These are phyloP conservation scores for Microcebus tavaratra DNA, from an alignment of 2,113 vertebrate genomes.

Conservation along the genomic window DNA sequence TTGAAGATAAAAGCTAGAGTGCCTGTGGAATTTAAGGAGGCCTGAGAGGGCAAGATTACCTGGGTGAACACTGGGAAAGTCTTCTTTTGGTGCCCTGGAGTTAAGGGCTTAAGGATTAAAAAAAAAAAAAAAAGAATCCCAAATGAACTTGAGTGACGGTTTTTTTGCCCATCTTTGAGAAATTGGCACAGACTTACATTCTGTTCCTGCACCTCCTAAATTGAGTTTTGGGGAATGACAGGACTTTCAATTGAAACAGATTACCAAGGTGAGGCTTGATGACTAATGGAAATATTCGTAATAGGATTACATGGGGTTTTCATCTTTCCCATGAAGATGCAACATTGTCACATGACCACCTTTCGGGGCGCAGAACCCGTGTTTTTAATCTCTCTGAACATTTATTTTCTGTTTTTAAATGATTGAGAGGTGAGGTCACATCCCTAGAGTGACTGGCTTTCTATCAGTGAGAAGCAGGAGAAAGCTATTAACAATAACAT, in stretches of 20 bases:
- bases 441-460: conserved; percentile 49
- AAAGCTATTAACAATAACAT: conserved; percentile 69
- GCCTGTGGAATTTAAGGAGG: background rate
- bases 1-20: background rate
- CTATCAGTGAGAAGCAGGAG: conserved; percentile 60
- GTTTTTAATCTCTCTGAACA: conserved; percentile 67
- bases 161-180: conserved; percentile 39
- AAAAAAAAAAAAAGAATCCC: background rate
- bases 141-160: background rate
- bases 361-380: background rate
- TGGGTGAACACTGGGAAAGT: background rate
- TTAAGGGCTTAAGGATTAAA: background rate
- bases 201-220: conserved; percentile 50
- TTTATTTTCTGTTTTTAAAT: conserved; percentile 72
- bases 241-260: conserved; percentile 66
- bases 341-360: background rate
- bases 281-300: conserved; percentile 71
- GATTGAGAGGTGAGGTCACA: conserved; percentile 53
- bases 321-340: conserved; percentile 61
- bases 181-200: conserved; percentile 63
- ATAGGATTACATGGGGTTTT: conserved; percentile 69
- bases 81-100: background rate
- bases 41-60: background rate
- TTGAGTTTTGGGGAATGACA: conserved; percentile 58
- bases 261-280: conserved; percentile 58